Evolutionary conservation across 2,888 invertebrate genomes (phyloP), one percentile per base, ranked within the genome.

Genomic region (Caenorhabditis imperialis): DNA sequence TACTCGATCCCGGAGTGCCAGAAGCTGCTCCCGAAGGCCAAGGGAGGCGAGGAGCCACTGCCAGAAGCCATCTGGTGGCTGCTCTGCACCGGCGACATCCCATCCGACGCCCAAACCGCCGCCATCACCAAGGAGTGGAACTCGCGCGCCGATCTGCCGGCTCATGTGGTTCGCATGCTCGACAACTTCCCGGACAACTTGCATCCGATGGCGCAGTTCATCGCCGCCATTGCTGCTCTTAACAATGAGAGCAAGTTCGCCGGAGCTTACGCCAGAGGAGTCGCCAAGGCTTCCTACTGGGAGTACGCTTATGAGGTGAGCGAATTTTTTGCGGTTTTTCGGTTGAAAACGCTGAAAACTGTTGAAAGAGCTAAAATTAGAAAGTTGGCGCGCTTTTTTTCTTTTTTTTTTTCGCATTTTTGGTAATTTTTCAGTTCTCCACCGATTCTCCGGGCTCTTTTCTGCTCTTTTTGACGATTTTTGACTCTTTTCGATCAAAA

Each of bases 21-120:
- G 89, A 92, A 95, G 88, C 89, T 93, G 8, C 90, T 96, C 75
- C 95, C 95, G 0, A 94, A 93, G 88, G 94, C 93, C 10, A 87
- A 88, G 33, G 92, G 93, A 54, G 95, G 95, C 40, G 89, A 89
- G 30, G 94, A 96, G 88, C 95, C 95, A 6, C 91, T 95, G 37
- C 96, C 96, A 1, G 96, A 96, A 90, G 95, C 94, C 88, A 91
- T 95, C n/a, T 96, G 95, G 90, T 96, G 95, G 95, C 91, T 96
- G 53, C 90, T 96, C 77, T 91, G 93, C 83, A 96, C 96, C 79
- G 95, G 95, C 20, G 93, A 95, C 74, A 91, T 95, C 48, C 96
- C 95, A 51, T 93, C 91, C 54, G 92, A 93, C 20, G 92, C 92
- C 48, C 95, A 88, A 85, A 90, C 89, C 3, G 85, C 88, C 85